Conservation (phyloP, 2,888 invertebrate species). For the Sinohyriopsis cumingii region DNA sequence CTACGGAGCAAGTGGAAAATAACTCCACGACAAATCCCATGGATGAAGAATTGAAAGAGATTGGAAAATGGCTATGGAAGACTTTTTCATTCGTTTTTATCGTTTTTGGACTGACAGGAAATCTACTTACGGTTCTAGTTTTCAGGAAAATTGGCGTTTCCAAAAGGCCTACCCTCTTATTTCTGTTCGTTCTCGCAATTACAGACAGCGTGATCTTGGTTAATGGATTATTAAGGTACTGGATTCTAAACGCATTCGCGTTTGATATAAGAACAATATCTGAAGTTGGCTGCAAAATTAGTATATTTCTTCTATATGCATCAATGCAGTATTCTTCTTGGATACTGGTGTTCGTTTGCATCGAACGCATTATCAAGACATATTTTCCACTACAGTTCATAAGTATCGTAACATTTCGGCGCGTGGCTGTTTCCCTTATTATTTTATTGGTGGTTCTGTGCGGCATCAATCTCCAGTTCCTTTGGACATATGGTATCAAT, state of each 20-base stretch:
- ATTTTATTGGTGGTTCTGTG: slow-evolving; percentile 18
- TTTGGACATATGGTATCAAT: slow-evolving; percentile 48
- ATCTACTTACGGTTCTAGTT: slow-evolving; percentile 39
- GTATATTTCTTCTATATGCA: slow-evolving; percentile 40
- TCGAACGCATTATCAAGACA: slow-evolving; percentile 40
- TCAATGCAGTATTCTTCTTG: slow-evolving; percentile 50
- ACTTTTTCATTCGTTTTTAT: slow-evolving; percentile 36
- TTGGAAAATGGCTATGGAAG: slow-evolving; percentile 31
- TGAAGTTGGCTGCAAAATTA: slow-evolving; percentile 40
- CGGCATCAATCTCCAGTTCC: slow-evolving; percentile 29
- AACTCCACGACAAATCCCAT: too few relatives aligned
- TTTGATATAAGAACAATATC: slow-evolving; percentile 30
- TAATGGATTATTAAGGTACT: slow-evolving; percentile 35
- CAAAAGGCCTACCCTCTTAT: slow-evolving; percentile 37
- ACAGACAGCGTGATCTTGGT: slow-evolving; percentile 38
- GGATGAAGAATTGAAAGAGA: too few relatives aligned
- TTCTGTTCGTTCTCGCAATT: slow-evolving; percentile 37
- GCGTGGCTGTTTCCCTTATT: slow-evolving; percentile 21
- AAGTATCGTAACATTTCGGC: slow-evolving; percentile 18
- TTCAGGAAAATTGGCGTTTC: slow-evolving; percentile 28
- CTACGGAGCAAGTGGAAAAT: too few relatives aligned
- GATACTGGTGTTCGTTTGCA: slow-evolving; percentile 43
- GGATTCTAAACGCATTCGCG: slow-evolving; percentile 29
- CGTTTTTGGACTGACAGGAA: slow-evolving; percentile 38
- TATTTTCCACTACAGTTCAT: slow-evolving; percentile 29